Percentiles rank a stretch among this genome's conserved stretches.
These are phyloP conservation scores for Zeugodacus cucurbitae DNA, from an alignment of 1,140 invertebrate species.

Conservation along the genomic window DNA sequence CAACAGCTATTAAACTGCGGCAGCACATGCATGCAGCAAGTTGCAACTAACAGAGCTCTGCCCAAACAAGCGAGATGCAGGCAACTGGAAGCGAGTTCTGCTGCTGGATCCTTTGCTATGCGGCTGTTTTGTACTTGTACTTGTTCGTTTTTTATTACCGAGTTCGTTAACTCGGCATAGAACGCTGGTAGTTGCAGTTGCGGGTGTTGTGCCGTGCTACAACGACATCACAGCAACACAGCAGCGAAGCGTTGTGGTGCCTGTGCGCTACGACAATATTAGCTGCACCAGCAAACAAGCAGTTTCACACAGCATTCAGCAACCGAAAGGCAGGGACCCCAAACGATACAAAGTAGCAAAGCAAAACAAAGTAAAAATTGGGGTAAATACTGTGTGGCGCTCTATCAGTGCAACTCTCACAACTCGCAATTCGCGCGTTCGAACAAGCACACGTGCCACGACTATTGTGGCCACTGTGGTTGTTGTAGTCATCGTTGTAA, in stretches of 20 bases:
- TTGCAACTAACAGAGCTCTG: constrained; percentile 4
- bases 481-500: not conserved
- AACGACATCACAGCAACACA: not conserved
- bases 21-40: not conserved
- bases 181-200: not conserved
- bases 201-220: not conserved
- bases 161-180: constrained; percentile 8
- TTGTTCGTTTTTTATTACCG: not conserved
- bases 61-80: not conserved
- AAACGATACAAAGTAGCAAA: constrained; percentile 37
- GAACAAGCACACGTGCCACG: constrained; percentile 63
- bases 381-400: constrained; percentile 59
- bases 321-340: constrained; percentile 17
- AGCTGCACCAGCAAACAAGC: constrained; percentile 9
- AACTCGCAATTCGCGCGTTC: constrained; percentile 64
- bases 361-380: constrained; percentile 52
- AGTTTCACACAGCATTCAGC: not conserved
- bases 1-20: not conserved
- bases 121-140: not conserved
- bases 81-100: constrained; percentile 21
- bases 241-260: not conserved
- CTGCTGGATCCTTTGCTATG: not conserved
- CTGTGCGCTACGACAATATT: constrained; percentile 6
- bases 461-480: not conserved
- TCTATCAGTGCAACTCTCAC: constrained; percentile 68